phyloP scores from a whole-genome alignment of 2,888 invertebrate species.

The Agonopterix arenella region DNA sequence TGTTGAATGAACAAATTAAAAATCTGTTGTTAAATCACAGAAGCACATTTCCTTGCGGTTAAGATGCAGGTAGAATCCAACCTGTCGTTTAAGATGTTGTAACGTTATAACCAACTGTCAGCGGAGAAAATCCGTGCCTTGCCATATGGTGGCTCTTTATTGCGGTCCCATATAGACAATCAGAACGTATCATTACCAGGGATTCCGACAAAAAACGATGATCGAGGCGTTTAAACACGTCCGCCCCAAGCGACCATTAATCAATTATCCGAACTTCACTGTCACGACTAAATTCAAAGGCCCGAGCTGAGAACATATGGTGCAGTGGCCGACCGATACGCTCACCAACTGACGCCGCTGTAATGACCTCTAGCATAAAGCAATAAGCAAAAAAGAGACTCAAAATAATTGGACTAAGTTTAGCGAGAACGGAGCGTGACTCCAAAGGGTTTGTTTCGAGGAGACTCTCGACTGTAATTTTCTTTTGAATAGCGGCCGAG shows the following conservation, averaged over 20 bases:
- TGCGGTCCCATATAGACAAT: slow-evolving; percentile 54
- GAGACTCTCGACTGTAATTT: slow-evolving; percentile 66
- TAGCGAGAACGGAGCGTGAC: slow-evolving; percentile 66
- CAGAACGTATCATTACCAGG: slow-evolving; percentile 69
- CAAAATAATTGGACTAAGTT: slow-evolving; percentile 67
- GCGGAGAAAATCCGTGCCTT: slow-evolving; percentile 49
- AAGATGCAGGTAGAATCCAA: not conserved
- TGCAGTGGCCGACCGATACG: slow-evolving; percentile 41
- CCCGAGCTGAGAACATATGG: slow-evolving; percentile 59
- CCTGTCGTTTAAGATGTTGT: not conserved
- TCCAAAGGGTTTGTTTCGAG: slow-evolving; percentile 68
- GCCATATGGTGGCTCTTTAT: slow-evolving; percentile 59
- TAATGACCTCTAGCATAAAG: slow-evolving; percentile 59
- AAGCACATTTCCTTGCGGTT: no score
- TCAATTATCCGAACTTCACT: slow-evolving; percentile 67
- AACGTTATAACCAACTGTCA: slow-evolving; percentile 34
- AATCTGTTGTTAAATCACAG: no score
- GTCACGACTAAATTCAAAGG: slow-evolving; percentile 63
- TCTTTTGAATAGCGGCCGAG: slow-evolving; percentile 64
- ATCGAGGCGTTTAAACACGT: slow-evolving; percentile 65
- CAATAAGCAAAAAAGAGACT: slow-evolving; percentile 54
- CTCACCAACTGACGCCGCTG: slow-evolving; percentile 67
- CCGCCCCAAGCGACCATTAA: slow-evolving; percentile 65
- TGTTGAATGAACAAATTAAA: no score
- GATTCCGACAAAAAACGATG: slow-evolving; percentile 59